These are phyloP conservation scores for Drosophila maculinotata DNA, from an alignment of 2,888 invertebrate genomes.

Conservation along the genomic window DNA sequence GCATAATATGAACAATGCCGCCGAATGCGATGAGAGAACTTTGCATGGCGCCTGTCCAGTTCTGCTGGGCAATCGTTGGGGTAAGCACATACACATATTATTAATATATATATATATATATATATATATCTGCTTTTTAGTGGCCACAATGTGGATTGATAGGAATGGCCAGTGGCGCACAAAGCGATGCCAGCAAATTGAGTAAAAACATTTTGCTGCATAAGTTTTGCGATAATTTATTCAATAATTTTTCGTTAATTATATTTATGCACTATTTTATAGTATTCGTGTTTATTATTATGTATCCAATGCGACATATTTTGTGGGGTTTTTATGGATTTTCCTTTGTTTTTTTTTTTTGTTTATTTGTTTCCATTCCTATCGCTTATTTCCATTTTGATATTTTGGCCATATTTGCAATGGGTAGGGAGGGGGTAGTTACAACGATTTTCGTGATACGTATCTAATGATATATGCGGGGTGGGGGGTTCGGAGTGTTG, in stretches of 20 bases:
- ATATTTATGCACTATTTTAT: slow-evolving; percentile 82
- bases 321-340: slow-evolving; percentile 10
- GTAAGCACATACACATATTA: too few relatives aligned
- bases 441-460: slow-evolving; percentile 54
- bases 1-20: slow-evolving; percentile 27
- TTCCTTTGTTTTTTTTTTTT: slow-evolving; percentile 13
- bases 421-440: slow-evolving; percentile 10
- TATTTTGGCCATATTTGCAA: slow-evolving; percentile 11
- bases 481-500: slow-evolving; percentile 13
- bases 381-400: slow-evolving; percentile 10
- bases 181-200: slow-evolving; percentile 12
- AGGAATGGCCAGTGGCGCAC: slow-evolving; percentile 30
- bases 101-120: neutral
- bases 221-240: slow-evolving; percentile 75
- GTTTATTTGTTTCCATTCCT: slow-evolving; percentile 8
- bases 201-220: slow-evolving; percentile 1
- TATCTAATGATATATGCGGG: slow-evolving; percentile 73
- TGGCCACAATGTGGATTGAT: slow-evolving; percentile 46
- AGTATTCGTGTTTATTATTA: slow-evolving; percentile 76
- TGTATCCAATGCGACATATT: slow-evolving; percentile 70
- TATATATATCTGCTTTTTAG: slow-evolving; percentile 11
- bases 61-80: slow-evolving; percentile 48
- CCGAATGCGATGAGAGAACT: slow-evolving; percentile 30
- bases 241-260: slow-evolving; percentile 74
- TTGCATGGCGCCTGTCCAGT: slow-evolving; percentile 51